Evolutionary conservation across 2,888 invertebrate species (phyloP).

Genomic region (Acanthosepion pharaonis): DNA sequence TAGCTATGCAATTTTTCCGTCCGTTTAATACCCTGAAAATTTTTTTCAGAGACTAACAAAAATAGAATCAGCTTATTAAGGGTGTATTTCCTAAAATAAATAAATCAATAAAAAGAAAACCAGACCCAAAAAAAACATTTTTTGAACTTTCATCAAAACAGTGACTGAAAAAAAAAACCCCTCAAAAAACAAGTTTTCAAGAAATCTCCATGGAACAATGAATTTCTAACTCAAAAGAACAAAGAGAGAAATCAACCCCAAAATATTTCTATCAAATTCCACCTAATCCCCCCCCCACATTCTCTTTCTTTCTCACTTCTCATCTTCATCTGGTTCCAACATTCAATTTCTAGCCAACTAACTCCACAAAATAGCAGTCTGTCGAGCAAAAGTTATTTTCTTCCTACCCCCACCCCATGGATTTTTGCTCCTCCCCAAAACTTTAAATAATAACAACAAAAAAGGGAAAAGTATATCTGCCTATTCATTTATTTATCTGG

Average conservation of each 20-base stretch:
- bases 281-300: background rate
- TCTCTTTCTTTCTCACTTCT: background rate
- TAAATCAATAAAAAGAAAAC: background rate
- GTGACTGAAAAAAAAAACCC: background rate
- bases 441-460: background rate
- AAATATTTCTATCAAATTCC: background rate
- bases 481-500: background rate
- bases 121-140: background rate
- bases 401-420: background rate
- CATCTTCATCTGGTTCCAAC: too few species aligned
- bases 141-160: background rate
- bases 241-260: background rate
- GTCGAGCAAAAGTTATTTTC: background rate
- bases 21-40: background rate
- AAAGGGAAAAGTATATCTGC: background rate
- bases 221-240: background rate
- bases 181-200: background rate
- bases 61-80: background rate
- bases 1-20: constrained; percentile 40
- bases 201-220: background rate
- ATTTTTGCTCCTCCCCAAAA: background rate
- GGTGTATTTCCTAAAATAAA: background rate
- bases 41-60: background rate
- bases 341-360: background rate
- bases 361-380: too few species aligned